Conservation (phyloP, 2,888 invertebrate genomes). For the Thera britannica region DNA sequence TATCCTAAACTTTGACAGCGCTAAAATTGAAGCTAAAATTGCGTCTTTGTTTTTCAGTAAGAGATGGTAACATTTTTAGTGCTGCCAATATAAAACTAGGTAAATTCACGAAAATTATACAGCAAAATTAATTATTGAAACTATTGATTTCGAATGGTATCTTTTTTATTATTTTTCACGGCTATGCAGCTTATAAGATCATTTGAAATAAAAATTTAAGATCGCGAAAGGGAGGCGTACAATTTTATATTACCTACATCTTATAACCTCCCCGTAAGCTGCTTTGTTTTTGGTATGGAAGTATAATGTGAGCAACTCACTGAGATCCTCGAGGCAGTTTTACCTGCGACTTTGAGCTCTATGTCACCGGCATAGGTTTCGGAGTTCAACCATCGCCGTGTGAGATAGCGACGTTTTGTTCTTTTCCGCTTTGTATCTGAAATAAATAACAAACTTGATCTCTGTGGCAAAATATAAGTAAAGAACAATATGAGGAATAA, state of each 20-base stretch:
- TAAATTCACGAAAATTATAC: too few relatives aligned
- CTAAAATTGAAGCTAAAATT: too few relatives aligned
- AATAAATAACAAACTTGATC: slow-evolving; percentile 1
- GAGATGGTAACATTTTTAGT: too few relatives aligned
- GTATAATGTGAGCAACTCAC: slow-evolving; percentile 18
- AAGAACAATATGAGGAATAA: too few relatives aligned
- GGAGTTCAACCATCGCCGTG: slow-evolving; percentile 72
- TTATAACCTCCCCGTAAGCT: background rate
- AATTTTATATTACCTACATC: background rate
- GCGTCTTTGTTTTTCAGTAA: too few relatives aligned
- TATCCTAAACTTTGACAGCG: too few relatives aligned
- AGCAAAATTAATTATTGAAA: too few relatives aligned
- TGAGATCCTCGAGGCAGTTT: slow-evolving; percentile 19
- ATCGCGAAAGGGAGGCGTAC: background rate
- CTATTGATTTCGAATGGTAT: too few relatives aligned
- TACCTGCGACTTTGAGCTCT: slow-evolving; percentile 3
- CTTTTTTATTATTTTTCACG: too few relatives aligned
- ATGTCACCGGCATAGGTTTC: slow-evolving; percentile 72
- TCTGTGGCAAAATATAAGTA: background rate
- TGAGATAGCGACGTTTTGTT: slow-evolving; percentile 72
- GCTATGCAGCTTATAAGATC: too few relatives aligned
- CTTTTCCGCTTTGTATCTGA: slow-evolving; percentile 73
- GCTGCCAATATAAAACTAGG: too few relatives aligned
- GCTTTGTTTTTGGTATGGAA: slow-evolving; percentile 2
- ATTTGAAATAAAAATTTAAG: too few relatives aligned